Evolutionary conservation across 2,797 vertebrate genomes (phyloP).

Genomic region (Mergus octosetaceus): DNA sequence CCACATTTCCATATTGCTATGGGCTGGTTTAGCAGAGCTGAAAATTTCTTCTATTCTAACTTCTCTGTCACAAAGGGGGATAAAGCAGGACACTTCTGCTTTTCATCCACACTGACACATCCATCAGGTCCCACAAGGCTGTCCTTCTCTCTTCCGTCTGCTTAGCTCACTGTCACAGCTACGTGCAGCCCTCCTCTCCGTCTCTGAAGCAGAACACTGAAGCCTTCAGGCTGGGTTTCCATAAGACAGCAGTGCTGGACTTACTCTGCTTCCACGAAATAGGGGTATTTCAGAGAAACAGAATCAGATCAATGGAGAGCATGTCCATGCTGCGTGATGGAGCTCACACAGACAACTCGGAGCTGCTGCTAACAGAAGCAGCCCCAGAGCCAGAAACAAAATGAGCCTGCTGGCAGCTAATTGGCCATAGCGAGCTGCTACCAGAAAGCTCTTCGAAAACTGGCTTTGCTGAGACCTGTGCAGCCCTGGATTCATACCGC

Average conservation of each 20-base stretch:
- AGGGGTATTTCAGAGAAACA: neutral
- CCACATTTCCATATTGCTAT: neutral
- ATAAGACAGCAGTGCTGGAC: neutral
- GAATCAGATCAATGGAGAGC: neutral
- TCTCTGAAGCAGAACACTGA: neutral
- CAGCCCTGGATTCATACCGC: neutral
- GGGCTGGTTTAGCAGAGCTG: neutral
- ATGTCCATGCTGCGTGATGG: accelerated
- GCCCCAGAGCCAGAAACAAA: neutral
- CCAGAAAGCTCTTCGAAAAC: neutral
- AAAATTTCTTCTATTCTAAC: neutral
- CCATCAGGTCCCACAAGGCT: neutral
- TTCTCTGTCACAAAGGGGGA: neutral
- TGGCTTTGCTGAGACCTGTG: neutral
- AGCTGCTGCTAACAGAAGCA: neutral
- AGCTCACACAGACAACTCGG: neutral
- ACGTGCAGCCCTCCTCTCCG: neutral
- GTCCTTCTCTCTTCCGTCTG: neutral
- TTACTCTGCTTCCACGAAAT: neutral
- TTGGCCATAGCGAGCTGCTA: neutral
- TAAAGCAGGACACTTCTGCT: neutral
- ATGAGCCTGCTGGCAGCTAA: neutral
- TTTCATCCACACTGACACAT: neutral
- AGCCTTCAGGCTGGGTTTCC: neutral
- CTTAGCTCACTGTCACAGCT: neutral